Conservation (phyloP, 2,888 invertebrate species). For the Chaitophorus viminalis region DNA sequence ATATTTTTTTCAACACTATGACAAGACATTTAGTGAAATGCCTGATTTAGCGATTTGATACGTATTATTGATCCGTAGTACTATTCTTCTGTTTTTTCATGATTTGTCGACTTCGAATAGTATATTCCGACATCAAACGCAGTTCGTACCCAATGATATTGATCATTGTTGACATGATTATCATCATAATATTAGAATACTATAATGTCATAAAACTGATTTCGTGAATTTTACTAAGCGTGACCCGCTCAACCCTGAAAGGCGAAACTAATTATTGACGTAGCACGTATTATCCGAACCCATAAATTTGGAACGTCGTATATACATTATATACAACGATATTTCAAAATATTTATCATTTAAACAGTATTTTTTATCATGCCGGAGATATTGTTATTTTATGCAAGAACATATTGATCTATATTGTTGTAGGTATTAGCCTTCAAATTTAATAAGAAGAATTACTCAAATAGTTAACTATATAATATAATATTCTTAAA, state of each 20-base stretch:
- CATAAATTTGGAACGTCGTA: not conserved
- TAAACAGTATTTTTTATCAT: not conserved
- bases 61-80: too few species aligned
- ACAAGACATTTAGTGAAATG: too few species aligned
- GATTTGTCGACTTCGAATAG: not conserved
- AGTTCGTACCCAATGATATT: not conserved
- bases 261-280: constrained; percentile 20
- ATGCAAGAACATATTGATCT: not conserved
- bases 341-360: not conserved
- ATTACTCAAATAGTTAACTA: not conserved
- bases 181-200: not conserved
- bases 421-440: not conserved
- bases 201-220: not conserved
- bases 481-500: not conserved
- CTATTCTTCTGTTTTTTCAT: not conserved
- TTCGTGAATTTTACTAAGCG: not conserved
- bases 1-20: too few species aligned
- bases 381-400: not conserved
- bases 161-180: not conserved
- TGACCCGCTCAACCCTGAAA: constrained; percentile 35
- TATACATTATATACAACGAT: not conserved
- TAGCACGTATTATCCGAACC: not conserved
- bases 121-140: not conserved
- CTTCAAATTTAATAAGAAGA: not conserved
- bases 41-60: too few species aligned